Evolutionary conservation across 2,113 vertebrate genomes (phyloP), one percentile per base, ranked within the genome.

Genomic region (Grallaria varia): DNA sequence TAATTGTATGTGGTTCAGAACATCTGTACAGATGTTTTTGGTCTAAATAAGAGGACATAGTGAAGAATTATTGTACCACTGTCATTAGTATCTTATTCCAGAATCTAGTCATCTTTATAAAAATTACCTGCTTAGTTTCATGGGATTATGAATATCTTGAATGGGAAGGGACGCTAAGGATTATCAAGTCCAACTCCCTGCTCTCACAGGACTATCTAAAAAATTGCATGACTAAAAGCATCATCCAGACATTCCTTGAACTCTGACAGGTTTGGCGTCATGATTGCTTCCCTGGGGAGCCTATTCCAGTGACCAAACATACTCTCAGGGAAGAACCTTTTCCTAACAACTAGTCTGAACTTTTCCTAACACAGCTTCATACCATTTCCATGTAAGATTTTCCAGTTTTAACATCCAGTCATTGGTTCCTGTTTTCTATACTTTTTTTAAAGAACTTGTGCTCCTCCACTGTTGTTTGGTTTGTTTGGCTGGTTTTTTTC

Each of bases 121-220:
- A 64, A 89, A 45, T 50, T 4, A 40, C 17, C 20, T 62, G 10
- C 20, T 9, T 59, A 27, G 72, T 75, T 79, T 67, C 16, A 33
- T 7, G 25, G 24, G 44, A 47, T 35, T 14, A 18, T 2, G 0
- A 75, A 39, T 58, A 40, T 42, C 50, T 64, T 1, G 1, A 47
- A 22, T 35, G 31, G 23, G 44, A 82, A 66, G 25, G 14, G 27
- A 25, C 5, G 4, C 12, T 50, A 27, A 55, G 7, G 39, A 47
- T 53, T 53, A 35, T 30, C 13, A 45, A 67, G 31, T 67, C 22
- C 22, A 67, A n/a, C 7, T 17, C 4, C 16, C 17, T 55, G 20
- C 5, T 68, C 20, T 40, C 21, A 68, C 10, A 53, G 14, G 24
- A 19, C 14, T 23, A 7, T 18, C 20, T 45, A n/a, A 53, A 53